Conservation (phyloP, 35 echinoderm and acorn worm species). For the Acanthaster planci region DNA sequence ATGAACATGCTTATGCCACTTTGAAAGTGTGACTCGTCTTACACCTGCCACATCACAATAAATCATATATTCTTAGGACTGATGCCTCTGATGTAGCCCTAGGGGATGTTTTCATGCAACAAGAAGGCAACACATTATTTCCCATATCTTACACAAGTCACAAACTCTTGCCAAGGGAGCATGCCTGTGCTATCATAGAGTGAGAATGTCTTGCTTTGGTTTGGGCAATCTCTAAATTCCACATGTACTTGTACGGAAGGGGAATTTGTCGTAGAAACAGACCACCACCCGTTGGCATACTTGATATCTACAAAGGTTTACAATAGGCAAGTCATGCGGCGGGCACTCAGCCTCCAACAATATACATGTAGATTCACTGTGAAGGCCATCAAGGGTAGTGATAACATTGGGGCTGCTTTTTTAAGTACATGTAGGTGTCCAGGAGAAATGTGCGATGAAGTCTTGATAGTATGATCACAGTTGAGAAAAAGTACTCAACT, state of each 20-base stretch:
- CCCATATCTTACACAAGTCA: constrained; percentile 31
- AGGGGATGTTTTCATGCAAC: constrained; percentile 15
- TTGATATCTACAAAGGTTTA: neutral
- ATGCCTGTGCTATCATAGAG: constrained; percentile 27
- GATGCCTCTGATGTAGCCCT: constrained; percentile 31
- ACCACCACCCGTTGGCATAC: constrained; percentile 43
- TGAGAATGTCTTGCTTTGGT: constrained; percentile 21
- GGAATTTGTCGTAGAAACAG: constrained; percentile 42
- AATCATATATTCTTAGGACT: constrained; percentile 50
- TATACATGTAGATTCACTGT: constrained; percentile 26
- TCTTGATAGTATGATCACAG: too few relatives aligned
- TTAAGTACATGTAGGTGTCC: too few relatives aligned
- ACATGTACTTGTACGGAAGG: constrained; percentile 38
- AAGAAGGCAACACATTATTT: neutral
- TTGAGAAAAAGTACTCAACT: too few relatives aligned
- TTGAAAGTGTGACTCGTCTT: too few relatives aligned
- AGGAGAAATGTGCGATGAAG: too few relatives aligned
- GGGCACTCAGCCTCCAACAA: constrained; percentile 37
- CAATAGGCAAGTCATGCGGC: neutral
- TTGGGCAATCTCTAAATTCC: constrained; percentile 43
- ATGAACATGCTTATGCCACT: too few relatives aligned
- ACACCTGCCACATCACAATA: too few relatives aligned
- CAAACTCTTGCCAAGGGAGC: neutral
- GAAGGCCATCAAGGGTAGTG: constrained; percentile 46
- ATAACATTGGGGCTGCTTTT: constrained; percentile 58